A percentile compares a stretch with the other conserved stretches of the same genome.
phyloP scores from a whole-genome alignment of 2,888 invertebrate species.

The Nephrotoma guestfalica region DNA sequence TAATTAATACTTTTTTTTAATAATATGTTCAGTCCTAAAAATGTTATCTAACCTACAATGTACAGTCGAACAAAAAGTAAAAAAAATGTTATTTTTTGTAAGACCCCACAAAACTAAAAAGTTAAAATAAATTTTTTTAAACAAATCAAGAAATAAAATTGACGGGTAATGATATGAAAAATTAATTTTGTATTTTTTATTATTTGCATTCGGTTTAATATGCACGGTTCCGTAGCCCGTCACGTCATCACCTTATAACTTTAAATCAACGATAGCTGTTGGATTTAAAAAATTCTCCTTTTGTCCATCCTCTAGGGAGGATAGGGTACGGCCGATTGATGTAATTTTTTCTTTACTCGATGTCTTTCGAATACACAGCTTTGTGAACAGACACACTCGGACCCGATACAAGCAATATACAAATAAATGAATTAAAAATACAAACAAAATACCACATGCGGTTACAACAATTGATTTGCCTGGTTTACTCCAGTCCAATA shows the following conservation, averaged over 20 bases:
- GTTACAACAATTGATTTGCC: slow-evolving; percentile 41
- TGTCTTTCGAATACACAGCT: slow-evolving; percentile 29
- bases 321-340: slow-evolving; percentile 28
- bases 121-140: neutral
- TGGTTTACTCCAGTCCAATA: slow-evolving; percentile 61
- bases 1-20: neutral
- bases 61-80: neutral
- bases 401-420: slow-evolving; percentile 38
- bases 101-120: neutral
- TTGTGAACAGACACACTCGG: slow-evolving; percentile 34
- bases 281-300: slow-evolving; percentile 33
- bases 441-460: slow-evolving; percentile 40
- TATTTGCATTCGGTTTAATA: neutral
- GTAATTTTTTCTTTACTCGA: slow-evolving; percentile 20
- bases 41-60: neutral
- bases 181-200: neutral
- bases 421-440: slow-evolving; percentile 44
- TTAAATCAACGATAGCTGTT: slow-evolving; percentile 32
- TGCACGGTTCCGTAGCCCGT: neutral
- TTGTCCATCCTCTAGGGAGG: slow-evolving; percentile 30
- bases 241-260: slow-evolving; percentile 21
- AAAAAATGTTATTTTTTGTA: neutral
- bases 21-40: neutral
- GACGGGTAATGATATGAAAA: neutral
- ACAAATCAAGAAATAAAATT: neutral